A percentile compares a stretch with the other conserved stretches of the same genome.
Evolutionary conservation across 2,888 invertebrate genomes (phyloP).

Genomic region (Oligia latruncula): DNA sequence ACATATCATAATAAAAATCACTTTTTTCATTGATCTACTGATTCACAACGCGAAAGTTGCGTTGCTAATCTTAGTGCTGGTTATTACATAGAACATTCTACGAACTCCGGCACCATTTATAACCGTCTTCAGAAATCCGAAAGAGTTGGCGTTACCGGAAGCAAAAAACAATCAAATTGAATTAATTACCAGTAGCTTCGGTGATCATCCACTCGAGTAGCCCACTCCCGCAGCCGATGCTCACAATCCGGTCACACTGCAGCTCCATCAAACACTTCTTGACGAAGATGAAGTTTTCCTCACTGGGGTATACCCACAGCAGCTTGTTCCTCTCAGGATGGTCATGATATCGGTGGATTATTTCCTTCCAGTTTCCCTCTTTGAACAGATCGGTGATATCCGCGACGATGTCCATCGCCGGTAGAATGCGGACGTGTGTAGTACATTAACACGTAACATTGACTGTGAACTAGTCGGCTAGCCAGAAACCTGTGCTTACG

Average conservation of each 20-base stretch:
- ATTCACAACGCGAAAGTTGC: not conserved
- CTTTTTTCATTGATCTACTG: not conserved
- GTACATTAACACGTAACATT: slow-evolving; percentile 61
- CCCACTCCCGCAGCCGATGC: slow-evolving; percentile 95
- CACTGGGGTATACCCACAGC: slow-evolving; percentile 94
- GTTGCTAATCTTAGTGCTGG: not conserved
- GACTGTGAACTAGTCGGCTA: slow-evolving; percentile 67
- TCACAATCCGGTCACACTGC: slow-evolving; percentile 89
- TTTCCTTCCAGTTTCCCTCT: slow-evolving; percentile 86
- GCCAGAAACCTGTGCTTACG: slow-evolving; percentile 58
- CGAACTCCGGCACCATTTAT: not conserved
- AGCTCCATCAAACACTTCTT: slow-evolving; percentile 82
- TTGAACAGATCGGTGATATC: slow-evolving; percentile 81
- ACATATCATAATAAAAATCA: not conserved
- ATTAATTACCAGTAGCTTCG: slow-evolving; percentile 90
- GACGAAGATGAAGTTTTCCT: slow-evolving; percentile 91
- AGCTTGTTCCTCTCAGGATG: slow-evolving; percentile 89
- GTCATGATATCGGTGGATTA: slow-evolving; percentile 84
- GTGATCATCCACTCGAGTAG: slow-evolving; percentile 95
- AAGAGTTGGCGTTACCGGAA: not conserved
- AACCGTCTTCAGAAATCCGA: not conserved
- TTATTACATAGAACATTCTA: slow-evolving; percentile 1
- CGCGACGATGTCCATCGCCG: slow-evolving; percentile 82
- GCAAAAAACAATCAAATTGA: not conserved
- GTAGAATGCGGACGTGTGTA: slow-evolving; percentile 40